These are phyloP conservation scores for Melanostigma gelatinosum DNA, from an alignment of 2,113 vertebrate species.

Conservation along the genomic window DNA sequence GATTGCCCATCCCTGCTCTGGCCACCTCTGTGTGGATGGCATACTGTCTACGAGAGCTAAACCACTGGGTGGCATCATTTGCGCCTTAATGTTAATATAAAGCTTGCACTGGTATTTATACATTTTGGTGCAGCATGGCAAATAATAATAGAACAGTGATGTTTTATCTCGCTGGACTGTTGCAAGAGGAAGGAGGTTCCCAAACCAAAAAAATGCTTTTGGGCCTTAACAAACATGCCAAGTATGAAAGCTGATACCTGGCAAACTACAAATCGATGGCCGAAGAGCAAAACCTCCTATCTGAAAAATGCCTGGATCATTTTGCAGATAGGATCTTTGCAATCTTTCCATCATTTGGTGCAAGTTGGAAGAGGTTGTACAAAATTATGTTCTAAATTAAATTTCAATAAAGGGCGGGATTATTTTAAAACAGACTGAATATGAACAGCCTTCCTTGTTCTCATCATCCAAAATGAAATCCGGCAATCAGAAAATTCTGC, in stretches of 20 bases:
- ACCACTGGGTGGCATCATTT: slow-evolving; percentile 9
- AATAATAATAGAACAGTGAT: background rate
- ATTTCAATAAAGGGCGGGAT: no score
- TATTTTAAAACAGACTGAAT: no score
- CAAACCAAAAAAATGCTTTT: background rate
- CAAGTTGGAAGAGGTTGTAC: no score
- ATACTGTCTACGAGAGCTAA: slow-evolving; percentile 6
- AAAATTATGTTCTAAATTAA: no score
- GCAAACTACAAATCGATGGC: background rate
- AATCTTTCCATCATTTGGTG: no score
- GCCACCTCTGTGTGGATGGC: slow-evolving; percentile 56
- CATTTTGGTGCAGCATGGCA: background rate
- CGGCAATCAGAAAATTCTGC: no score
- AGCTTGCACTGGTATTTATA: slow-evolving; percentile 49
- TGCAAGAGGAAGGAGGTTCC: background rate
- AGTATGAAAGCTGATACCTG: background rate
- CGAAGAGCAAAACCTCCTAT: no score
- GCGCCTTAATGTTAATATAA: background rate
- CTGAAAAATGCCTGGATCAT: no score
- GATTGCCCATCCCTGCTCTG: slow-evolving; percentile 59
- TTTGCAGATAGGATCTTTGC: no score
- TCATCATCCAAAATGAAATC: no score
- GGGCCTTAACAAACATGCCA: background rate
- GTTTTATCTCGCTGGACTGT: background rate
- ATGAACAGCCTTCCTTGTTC: no score